Evolutionary conservation across 2,888 invertebrate species (phyloP).

Genomic region (Drosophila formosana): DNA sequence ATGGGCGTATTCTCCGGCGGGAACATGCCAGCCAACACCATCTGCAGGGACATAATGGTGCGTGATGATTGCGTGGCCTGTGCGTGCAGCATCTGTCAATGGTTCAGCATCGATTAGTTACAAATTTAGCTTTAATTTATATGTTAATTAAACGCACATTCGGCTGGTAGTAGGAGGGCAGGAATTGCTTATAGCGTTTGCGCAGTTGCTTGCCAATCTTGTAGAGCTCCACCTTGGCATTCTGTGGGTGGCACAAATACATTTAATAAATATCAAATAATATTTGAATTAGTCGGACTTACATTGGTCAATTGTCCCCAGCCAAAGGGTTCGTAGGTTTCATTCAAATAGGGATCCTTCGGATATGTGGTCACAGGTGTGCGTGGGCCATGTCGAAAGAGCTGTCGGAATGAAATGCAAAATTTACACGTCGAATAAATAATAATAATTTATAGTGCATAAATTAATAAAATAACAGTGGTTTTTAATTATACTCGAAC

Average conservation of each 20-base stretch:
- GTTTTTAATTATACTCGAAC: background rate
- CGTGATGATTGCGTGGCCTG: constrained; percentile 90
- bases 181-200: constrained; percentile 87
- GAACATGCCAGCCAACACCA: constrained; percentile 90
- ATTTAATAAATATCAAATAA: background rate
- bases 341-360: constrained; percentile 89
- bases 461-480: background rate
- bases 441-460: background rate
- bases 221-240: constrained; percentile 88
- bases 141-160: constrained; percentile 77
- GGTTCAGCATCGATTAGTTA: background rate
- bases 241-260: constrained; percentile 83
- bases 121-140: background rate
- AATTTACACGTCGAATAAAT: background rate
- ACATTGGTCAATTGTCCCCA: constrained; percentile 93
- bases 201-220: constrained; percentile 88
- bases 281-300: constrained; percentile 64
- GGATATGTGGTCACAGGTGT: constrained; percentile 91
- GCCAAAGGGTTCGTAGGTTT: constrained; percentile 89
- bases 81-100: constrained; percentile 86
- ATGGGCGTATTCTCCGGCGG: constrained; percentile 87
- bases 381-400: constrained; percentile 92
- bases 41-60: constrained; percentile 90
- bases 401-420: constrained; percentile 83
- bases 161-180: constrained; percentile 87